phyloP scores from a whole-genome alignment of 2,113 vertebrate species.

The Acinonyx jubatus region DNA sequence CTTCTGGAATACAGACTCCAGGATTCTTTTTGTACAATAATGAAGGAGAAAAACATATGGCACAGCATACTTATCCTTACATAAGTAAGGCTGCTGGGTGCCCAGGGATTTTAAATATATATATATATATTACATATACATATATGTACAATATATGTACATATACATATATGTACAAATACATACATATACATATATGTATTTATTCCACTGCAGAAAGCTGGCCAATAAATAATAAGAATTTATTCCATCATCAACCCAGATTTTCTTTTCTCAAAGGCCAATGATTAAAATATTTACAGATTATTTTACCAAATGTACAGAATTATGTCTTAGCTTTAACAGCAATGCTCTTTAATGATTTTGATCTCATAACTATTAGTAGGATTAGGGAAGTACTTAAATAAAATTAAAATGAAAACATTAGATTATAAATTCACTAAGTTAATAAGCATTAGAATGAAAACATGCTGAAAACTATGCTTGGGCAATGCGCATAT shows the following conservation, averaged over 20 bases:
- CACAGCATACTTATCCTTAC: background rate
- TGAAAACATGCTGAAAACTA: background rate
- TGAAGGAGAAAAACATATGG: background rate
- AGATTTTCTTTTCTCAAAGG: background rate
- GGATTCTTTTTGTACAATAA: background rate
- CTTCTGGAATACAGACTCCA: background rate
- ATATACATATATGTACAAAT: no score
- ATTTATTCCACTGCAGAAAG: background rate
- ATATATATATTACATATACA: no score
- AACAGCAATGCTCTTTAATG: background rate
- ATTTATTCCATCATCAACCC: background rate
- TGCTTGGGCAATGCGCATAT: background rate
- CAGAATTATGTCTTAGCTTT: background rate
- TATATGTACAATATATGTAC: no score
- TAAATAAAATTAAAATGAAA: background rate
- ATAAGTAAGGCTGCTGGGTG: background rate
- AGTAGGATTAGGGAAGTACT: background rate
- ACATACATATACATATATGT: no score
- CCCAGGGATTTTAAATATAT: background rate
- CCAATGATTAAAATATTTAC: background rate
- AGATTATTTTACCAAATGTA: background rate
- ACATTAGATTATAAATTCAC: background rate
- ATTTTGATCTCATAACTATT: background rate
- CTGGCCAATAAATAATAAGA: background rate
- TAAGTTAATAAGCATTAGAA: background rate